Evolutionary conservation across 2,888 invertebrate genomes (phyloP).

Genomic region (Tipula lateralis): DNA sequence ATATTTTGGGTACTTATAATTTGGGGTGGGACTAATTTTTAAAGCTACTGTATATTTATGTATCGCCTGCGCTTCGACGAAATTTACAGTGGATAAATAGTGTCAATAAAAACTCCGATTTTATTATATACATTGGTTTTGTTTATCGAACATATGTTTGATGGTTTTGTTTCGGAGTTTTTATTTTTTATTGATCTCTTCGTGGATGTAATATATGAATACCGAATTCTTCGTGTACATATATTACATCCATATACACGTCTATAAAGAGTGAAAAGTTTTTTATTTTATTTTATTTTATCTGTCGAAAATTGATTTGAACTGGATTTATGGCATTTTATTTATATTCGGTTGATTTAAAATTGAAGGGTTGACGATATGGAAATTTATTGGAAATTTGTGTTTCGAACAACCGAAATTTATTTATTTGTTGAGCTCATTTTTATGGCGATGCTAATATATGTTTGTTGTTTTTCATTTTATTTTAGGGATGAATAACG

Average conservation of each 20-base stretch:
- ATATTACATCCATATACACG: background rate
- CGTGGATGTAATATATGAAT: background rate
- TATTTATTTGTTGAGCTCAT: background rate
- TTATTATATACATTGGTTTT: background rate
- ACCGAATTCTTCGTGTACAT: background rate
- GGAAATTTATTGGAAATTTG: slow-evolving; percentile 19
- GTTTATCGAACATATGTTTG: slow-evolving; percentile 11
- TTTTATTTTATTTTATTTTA: background rate
- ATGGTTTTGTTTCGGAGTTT: background rate
- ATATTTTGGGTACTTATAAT: background rate
- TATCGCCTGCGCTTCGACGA: background rate
- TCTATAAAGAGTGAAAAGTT: background rate
- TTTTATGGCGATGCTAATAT: slow-evolving; percentile 24
- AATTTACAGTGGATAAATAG: slow-evolving; percentile 5
- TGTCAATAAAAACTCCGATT: background rate
- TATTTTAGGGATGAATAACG: background rate
- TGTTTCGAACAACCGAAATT: background rate
- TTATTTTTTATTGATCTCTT: slow-evolving; percentile 6
- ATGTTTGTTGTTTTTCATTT: background rate
- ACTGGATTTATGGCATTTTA: slow-evolving; percentile 19
- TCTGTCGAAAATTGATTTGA: slow-evolving; percentile 24
- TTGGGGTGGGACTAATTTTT: background rate
- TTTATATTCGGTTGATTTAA: slow-evolving; percentile 1
- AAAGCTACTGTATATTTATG: background rate
- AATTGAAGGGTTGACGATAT: slow-evolving; percentile 19